Conservation (phyloP, 2,113 vertebrate species). For the Podarcis raffonei region DNA sequence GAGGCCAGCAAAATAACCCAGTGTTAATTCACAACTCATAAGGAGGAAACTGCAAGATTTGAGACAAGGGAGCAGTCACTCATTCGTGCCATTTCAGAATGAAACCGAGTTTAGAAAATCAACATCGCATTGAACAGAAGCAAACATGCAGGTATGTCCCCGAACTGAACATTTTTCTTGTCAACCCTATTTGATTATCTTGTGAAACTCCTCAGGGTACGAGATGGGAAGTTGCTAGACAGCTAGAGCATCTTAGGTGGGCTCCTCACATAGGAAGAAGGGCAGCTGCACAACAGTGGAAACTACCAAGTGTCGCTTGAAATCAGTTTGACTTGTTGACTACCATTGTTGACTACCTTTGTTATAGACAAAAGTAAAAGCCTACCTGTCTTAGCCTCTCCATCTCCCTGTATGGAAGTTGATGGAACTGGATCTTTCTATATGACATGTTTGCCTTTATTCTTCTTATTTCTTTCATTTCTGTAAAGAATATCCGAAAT, state of each 20-base stretch:
- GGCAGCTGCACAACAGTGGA: neutral
- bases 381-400: slow-evolving; percentile 89
- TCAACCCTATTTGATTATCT: neutral
- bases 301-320: too few relatives aligned
- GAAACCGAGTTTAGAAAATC: neutral
- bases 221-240: neutral
- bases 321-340: neutral
- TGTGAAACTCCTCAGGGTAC: neutral
- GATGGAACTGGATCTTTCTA: slow-evolving; percentile 68
- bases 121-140: neutral
- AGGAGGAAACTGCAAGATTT: too few relatives aligned
- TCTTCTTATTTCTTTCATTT: slow-evolving; percentile 79
- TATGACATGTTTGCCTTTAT: slow-evolving; percentile 79
- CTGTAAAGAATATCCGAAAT: slow-evolving; percentile 77
- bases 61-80: too few relatives aligned
- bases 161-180: neutral
- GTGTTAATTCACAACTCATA: too few relatives aligned
- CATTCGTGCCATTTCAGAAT: too few relatives aligned
- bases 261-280: neutral
- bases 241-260: too few relatives aligned
- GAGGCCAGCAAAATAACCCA: too few relatives aligned
- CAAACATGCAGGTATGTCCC: neutral
- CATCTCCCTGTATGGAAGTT: slow-evolving; percentile 92
- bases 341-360: neutral
- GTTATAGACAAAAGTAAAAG: neutral